Conservation (phyloP, 2,797 vertebrate species). For the Phylloscopus collybita region DNA sequence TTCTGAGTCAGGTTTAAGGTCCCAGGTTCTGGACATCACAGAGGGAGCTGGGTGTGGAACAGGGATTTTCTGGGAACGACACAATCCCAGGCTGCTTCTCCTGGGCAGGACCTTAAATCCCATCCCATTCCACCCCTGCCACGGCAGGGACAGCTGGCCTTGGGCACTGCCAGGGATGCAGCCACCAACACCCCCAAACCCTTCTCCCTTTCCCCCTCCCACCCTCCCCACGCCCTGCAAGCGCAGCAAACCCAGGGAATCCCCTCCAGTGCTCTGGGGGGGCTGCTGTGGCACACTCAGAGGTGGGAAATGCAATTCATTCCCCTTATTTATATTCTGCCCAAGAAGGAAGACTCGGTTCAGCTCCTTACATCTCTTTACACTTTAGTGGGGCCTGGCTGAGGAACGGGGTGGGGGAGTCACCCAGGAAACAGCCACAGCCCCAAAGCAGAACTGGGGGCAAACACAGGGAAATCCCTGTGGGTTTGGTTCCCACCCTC, state of each 20-base stretch:
- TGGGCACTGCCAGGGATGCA: too few species aligned
- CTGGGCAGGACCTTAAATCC: background rate
- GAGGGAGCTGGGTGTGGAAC: accelerated
- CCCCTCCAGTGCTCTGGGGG: background rate
- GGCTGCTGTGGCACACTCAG: background rate
- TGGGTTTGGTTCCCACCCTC: background rate
- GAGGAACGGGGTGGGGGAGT: background rate
- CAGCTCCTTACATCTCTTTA: background rate
- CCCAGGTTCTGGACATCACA: background rate
- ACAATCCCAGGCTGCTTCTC: background rate
- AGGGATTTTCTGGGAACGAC: background rate
- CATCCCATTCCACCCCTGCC: background rate
- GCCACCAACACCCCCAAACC: background rate
- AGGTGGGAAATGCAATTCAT: conserved; percentile 17
- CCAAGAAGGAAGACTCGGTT: background rate
- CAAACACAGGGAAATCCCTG: background rate
- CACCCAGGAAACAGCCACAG: background rate
- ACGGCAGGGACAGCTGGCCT: background rate
- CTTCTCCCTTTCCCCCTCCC: background rate
- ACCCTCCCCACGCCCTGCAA: accelerated
- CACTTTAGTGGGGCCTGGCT: background rate
- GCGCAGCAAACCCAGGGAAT: background rate
- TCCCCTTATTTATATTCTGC: conserved; percentile 28
- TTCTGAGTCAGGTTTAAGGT: background rate
- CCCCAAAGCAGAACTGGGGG: background rate